A percentile compares a stretch with the other conserved stretches of the same genome.
These are phyloP conservation scores for Meteorus sp. DNA, from an alignment of 1,140 invertebrate genomes.

Conservation along the genomic window DNA sequence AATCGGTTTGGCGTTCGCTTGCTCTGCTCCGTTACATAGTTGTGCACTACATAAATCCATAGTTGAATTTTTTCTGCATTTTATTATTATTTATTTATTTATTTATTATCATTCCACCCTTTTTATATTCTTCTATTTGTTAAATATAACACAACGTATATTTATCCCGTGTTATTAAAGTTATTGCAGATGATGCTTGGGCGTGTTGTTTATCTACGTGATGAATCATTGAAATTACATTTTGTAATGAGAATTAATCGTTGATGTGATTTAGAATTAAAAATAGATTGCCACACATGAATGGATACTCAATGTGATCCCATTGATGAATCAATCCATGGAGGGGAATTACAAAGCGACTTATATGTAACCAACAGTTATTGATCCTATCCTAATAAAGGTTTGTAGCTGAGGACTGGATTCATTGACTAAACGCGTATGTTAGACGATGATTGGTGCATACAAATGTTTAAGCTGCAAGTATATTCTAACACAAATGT, in stretches of 20 bases:
- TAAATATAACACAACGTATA: too few relatives aligned
- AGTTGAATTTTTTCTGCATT: background rate
- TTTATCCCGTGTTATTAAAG: too few relatives aligned
- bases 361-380: too few relatives aligned
- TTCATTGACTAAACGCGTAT: background rate
- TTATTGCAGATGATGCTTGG: too few relatives aligned
- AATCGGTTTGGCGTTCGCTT: conserved; percentile 14
- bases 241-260: background rate
- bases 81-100: background rate
- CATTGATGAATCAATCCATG: conserved; percentile 2
- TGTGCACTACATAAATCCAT: conserved; percentile 17
- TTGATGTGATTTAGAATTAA: too few relatives aligned
- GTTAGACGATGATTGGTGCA: conserved; percentile 4
- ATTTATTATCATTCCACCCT: too few relatives aligned
- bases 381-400: conserved; percentile 10
- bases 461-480: conserved; percentile 5
- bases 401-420: background rate
- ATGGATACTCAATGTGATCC: background rate
- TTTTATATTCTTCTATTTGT: too few relatives aligned
- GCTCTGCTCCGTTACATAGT: conserved; percentile 18
- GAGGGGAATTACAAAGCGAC: too few relatives aligned
- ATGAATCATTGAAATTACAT: too few relatives aligned
- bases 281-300: background rate
- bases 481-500: conserved; percentile 12
- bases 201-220: too few relatives aligned